Conservation (phyloP, 2,888 invertebrate genomes). For the Drosophila kambysellisi region DNA sequence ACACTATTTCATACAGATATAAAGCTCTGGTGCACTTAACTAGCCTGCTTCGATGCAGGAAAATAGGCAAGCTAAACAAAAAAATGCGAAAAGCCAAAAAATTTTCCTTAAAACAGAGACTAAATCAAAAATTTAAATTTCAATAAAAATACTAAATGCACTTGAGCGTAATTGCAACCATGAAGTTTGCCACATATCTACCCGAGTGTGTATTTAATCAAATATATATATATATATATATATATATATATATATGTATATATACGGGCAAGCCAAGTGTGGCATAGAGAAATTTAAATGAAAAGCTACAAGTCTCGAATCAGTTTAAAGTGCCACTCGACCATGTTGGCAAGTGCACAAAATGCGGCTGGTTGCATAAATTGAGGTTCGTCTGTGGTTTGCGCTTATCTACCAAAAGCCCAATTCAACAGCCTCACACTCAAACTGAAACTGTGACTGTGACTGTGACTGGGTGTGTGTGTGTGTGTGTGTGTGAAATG, state of each 20-base stretch:
- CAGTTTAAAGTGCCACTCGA: constrained; percentile 47
- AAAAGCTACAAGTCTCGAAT: constrained; percentile 41
- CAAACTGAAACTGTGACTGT: constrained; percentile 14
- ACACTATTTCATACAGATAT: constrained; percentile 35
- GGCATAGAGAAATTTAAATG: constrained; percentile 68
- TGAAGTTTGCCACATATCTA: constrained; percentile 32
- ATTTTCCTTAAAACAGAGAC: constrained; percentile 37
- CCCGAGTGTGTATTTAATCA: constrained; percentile 11
- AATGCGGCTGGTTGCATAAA: constrained; percentile 62
- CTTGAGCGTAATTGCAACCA: constrained; percentile 78
- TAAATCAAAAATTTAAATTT: constrained; percentile 64
- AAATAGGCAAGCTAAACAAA: constrained; percentile 27
- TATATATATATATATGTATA: not conserved
- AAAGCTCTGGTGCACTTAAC: constrained; percentile 65
- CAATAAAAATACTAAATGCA: constrained; percentile 74
- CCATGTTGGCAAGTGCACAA: constrained; percentile 52
- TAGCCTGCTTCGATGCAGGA: constrained; percentile 54
- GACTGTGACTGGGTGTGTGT: constrained; percentile 16
- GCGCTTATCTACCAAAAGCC: constrained; percentile 60
- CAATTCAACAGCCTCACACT: constrained; percentile 21
- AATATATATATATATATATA: not conserved
- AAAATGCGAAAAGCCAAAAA: constrained; percentile 12
- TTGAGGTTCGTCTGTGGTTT: constrained; percentile 54
- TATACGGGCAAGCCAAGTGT: constrained; percentile 35
- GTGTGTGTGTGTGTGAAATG: not conserved